Percentiles rank a stretch among this genome's conserved stretches.
These are phyloP conservation scores for Andrena hattorfiana DNA, from an alignment of 2,888 invertebrate species.

Conservation along the genomic window DNA sequence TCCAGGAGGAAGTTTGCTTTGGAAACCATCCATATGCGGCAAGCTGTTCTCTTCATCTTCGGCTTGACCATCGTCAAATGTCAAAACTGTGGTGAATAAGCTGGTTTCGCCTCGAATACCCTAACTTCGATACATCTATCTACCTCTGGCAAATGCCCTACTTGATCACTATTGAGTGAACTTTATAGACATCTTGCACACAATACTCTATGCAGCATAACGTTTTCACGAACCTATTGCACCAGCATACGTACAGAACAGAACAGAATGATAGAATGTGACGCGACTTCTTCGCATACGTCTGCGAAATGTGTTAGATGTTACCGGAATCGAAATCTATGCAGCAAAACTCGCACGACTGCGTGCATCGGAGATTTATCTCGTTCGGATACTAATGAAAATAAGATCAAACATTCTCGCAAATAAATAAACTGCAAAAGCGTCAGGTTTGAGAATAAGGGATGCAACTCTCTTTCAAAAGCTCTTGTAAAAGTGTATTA, in stretches of 20 bases:
- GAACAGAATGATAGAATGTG: conserved; percentile 20
- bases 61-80: conserved; percentile 99
- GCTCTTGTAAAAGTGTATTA: conserved; percentile 42
- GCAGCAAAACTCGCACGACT: conserved; percentile 20
- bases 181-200: conserved; percentile 4
- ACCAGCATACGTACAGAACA: conserved; percentile 17
- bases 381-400: not conserved
- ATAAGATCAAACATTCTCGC: not conserved
- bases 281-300: conserved; percentile 12
- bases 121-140: conserved; percentile 80
- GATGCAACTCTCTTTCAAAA: conserved; percentile 62
- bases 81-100: conserved; percentile 98
- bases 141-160: conserved; percentile 61
- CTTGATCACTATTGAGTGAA: conserved; percentile 21
- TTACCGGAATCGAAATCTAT: not conserved
- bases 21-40: conserved; percentile 92
- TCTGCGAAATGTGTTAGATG: conserved; percentile 4
- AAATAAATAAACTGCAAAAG: conserved; percentile 43
- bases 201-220: not conserved
- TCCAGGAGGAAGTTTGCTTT: conserved; percentile 95
- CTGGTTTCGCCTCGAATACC: conserved; percentile 87
- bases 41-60: conserved; percentile 96
- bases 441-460: conserved; percentile 38
- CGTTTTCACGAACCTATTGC: conserved; percentile 24
- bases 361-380: not conserved